Percentiles rank a stretch among this genome's conserved stretches.
phyloP scores from a whole-genome alignment of 2,888 invertebrate genomes.

The Spodoptera exigua region DNA sequence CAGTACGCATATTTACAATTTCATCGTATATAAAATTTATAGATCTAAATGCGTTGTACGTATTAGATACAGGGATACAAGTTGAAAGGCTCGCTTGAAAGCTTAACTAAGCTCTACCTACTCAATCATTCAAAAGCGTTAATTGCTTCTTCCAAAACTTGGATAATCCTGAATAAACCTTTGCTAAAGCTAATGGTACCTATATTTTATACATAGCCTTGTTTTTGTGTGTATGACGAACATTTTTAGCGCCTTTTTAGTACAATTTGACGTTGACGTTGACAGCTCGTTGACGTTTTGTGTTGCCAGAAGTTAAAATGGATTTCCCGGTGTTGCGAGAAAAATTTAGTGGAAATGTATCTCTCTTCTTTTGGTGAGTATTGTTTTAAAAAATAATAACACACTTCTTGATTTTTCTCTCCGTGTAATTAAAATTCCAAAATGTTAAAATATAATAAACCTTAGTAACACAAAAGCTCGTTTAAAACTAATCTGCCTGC shows the following conservation, averaged over 20 bases:
- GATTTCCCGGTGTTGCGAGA: too few relatives aligned
- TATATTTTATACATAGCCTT: conserved; percentile 54
- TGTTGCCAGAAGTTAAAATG: too few relatives aligned
- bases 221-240: conserved; percentile 39
- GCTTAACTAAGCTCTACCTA: conserved; percentile 71
- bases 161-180: conserved; percentile 75
- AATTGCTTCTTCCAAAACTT: conserved; percentile 80
- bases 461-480: too few relatives aligned
- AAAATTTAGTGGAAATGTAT: too few relatives aligned
- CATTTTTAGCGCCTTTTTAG: conserved; percentile 11
- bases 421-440: too few relatives aligned
- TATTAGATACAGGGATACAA: conserved; percentile 60
- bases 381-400: too few relatives aligned
- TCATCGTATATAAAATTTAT: conserved; percentile 52
- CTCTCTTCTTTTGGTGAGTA: too few relatives aligned
- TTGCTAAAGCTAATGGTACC: conserved; percentile 58
- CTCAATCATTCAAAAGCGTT: conserved; percentile 81
- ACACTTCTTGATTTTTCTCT: too few relatives aligned
- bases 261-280: not conserved
- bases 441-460: too few relatives aligned
- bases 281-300: not conserved
- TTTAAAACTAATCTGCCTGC: too few relatives aligned
- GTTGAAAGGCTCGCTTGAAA: conserved; percentile 66
- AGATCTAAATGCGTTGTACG: conserved; percentile 52
- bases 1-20: conserved; percentile 35